A percentile compares a stretch with the other conserved stretches of the same genome.
Conservation (phyloP, 2,113 vertebrate species). For the Apistogramma diplotaenia region DNA sequence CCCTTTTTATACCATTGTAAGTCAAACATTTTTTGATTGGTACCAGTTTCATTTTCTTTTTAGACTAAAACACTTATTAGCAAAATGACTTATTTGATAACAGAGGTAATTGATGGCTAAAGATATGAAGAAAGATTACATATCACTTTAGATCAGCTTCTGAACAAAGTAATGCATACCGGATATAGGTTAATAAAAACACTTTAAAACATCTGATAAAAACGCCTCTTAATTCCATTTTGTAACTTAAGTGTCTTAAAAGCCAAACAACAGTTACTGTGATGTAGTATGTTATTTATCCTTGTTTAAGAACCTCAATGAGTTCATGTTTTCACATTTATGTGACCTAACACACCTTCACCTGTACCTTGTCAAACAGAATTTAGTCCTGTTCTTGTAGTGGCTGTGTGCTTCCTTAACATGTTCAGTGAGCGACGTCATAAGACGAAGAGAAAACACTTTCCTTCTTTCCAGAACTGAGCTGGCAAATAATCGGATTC, state of each 20-base stretch:
- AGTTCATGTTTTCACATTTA: not conserved
- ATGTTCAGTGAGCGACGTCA: not conserved
- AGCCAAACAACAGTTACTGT: not conserved
- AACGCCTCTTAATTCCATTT: not conserved
- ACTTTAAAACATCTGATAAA: not conserved
- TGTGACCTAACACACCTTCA: not conserved
- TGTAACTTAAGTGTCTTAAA: not conserved
- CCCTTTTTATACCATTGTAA: not conserved
- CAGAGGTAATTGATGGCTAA: not conserved
- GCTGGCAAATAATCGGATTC: not conserved
- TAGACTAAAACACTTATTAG: not conserved
- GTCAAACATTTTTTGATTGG: not conserved
- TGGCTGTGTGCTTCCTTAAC: not conserved
- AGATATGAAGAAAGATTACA: not conserved
- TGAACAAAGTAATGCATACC: not conserved
- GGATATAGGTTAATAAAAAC: conserved; percentile 1
- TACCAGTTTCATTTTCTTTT: not conserved
- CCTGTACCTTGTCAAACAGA: not conserved
- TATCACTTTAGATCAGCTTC: not conserved
- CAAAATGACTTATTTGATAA: not conserved
- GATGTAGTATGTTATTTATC: not conserved
- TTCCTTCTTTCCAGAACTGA: not conserved
- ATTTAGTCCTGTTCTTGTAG: not conserved
- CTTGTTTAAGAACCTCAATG: not conserved
- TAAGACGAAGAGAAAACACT: not conserved